Evolutionary conservation across 2,888 invertebrate genomes (phyloP), one percentile per base, ranked within the genome.

Genomic region (Notodonta ziczac): DNA sequence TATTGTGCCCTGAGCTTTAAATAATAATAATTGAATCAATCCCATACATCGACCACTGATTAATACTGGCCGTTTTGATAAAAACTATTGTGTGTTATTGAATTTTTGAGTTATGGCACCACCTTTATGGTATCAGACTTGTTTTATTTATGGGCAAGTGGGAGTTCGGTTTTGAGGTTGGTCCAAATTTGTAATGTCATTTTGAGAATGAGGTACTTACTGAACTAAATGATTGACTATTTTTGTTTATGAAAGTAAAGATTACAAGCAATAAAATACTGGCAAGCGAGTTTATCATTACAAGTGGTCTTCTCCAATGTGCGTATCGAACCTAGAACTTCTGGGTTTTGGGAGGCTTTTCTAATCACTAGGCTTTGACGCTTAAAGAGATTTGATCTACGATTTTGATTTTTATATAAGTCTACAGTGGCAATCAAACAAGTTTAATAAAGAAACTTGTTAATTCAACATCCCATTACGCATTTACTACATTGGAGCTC

Each of bases 21-120:
- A 91, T 92, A 90, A 89, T 85, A 91, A 91, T 91, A 90, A 90
- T 91, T 91, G 93, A 93, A 90, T 89, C 91, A 87, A 91, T 90
- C 81, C 81, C 78, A 74, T 78, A 69, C 70, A 72, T 74, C 74
- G 69, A 75, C 73, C 80, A 74, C 85, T 89, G 90, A 91, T 90
- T 89, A 89, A 90, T 90, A 87, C 67, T 79, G 74, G 72, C 62
- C 69, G 70, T 72, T 78, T 59, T 69, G 70, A 76, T 81, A 81
- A 78, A 75, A 72, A 72, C 76, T 67, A 85, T 79, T 82, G 87
- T 86, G 76, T 67, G 63, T 76, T 77, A 81, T 72, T 74, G 76
- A 75, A 73, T 67, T 68, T 63, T 81, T 52, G 83, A 85, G 64
- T 81, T 82, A 86, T 81, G 68, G 60, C 39, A 42, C 58, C 63